A percentile compares a stretch with the other conserved stretches of the same genome.
These are phyloP conservation scores for Antheraea assamensis DNA, from an alignment of 2,888 invertebrate genomes.

Conservation along the genomic window DNA sequence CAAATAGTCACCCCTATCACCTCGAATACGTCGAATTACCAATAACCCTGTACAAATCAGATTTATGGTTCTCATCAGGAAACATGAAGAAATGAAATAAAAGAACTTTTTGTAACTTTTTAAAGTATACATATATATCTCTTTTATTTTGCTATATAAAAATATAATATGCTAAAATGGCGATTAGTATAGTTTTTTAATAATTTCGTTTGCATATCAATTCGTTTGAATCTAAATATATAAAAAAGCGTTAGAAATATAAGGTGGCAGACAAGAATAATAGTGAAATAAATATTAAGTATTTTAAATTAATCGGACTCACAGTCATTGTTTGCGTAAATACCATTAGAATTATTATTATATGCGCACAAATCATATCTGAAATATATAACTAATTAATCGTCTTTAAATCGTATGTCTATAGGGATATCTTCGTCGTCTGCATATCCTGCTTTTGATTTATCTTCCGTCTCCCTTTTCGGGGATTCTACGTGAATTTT, in stretches of 20 bases:
- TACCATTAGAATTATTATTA: not conserved
- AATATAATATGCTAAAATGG: too few relatives aligned
- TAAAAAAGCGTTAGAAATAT: not conserved
- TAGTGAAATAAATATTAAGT: not conserved
- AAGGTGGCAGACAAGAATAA: not conserved
- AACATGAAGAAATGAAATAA: too few relatives aligned
- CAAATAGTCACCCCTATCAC: too few relatives aligned
- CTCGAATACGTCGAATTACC: too few relatives aligned
- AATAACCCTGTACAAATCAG: too few relatives aligned
- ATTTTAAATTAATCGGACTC: too few relatives aligned
- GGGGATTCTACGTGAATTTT: slow-evolving; percentile 58
- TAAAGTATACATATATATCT: too few relatives aligned
- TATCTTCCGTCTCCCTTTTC: slow-evolving; percentile 58
- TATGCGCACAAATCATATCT: slow-evolving; percentile 22
- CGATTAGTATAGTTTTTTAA: too few relatives aligned
- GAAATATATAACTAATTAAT: slow-evolving; percentile 33
- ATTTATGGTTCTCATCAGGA: too few relatives aligned
- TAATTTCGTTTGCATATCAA: too few relatives aligned
- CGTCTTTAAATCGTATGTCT: slow-evolving; percentile 60
- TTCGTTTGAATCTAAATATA: not conserved
- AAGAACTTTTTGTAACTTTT: too few relatives aligned
- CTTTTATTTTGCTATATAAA: too few relatives aligned
- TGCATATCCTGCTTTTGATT: slow-evolving; percentile 39
- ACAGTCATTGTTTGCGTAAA: not conserved
- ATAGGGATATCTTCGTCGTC: slow-evolving; percentile 59